These are phyloP conservation scores for Asobara japonica DNA, from an alignment of 1,140 invertebrate species.

Conservation along the genomic window DNA sequence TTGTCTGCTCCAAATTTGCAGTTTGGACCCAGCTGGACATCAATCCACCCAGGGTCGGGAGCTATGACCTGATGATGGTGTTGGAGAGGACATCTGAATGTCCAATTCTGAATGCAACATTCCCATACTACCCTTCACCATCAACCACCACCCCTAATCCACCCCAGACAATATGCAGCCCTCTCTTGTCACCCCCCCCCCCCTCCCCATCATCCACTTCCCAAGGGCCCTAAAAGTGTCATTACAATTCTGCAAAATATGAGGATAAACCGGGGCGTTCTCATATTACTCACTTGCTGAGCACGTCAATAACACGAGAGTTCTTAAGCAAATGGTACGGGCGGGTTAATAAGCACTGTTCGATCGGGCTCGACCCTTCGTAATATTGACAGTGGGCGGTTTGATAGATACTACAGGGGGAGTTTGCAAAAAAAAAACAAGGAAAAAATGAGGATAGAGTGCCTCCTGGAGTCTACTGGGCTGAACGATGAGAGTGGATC, in stretches of 20 bases:
- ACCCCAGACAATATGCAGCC: constrained; percentile 4
- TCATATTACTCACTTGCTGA: neutral
- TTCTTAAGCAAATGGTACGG: constrained; percentile 34
- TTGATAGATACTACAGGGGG: constrained; percentile 39
- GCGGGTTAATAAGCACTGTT: constrained; percentile 45
- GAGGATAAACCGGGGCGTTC: neutral
- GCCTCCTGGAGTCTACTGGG: constrained; percentile 5
- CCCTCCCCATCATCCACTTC: neutral
- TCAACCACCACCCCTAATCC: neutral
- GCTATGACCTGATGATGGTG: no score
- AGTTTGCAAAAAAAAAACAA: neutral
- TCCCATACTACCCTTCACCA: neutral
- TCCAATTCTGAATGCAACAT: no score
- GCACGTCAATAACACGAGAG: neutral
- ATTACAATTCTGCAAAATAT: constrained; percentile 1
- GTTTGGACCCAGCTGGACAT: no score
- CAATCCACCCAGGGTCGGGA: no score
- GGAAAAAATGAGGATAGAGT: neutral
- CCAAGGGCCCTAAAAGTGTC: neutral
- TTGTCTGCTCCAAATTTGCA: no score
- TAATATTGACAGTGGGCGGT: constrained; percentile 43
- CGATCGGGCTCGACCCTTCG: constrained; percentile 32
- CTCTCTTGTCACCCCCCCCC: neutral
- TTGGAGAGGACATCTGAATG: no score
- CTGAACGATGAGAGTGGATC: constrained; percentile 21